Evolutionary conservation across 1,140 invertebrate species (phyloP).

Genomic region (Acarapis woodi): DNA sequence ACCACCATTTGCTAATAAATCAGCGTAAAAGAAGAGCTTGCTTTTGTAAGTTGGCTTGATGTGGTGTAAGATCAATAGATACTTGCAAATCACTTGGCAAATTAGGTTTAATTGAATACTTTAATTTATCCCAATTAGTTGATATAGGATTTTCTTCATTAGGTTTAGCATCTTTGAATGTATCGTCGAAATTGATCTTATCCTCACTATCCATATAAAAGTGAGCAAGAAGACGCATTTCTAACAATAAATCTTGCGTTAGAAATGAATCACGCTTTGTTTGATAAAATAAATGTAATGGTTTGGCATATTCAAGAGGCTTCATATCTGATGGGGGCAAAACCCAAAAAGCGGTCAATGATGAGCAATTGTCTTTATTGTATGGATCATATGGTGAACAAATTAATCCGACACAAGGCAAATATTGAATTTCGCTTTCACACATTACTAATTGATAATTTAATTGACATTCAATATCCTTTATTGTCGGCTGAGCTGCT

Average conservation of each 20-base stretch:
- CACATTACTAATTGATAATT: conserved; percentile 86
- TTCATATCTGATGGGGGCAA: conserved; percentile 67
- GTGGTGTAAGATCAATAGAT: conserved; percentile 5
- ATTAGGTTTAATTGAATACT: conserved; percentile 14
- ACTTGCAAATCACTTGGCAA: conserved; percentile 14
- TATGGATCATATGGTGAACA: conserved; percentile 60
- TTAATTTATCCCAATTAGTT: conserved; percentile 18
- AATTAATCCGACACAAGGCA: conserved; percentile 70
- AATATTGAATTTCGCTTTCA: conserved; percentile 52
- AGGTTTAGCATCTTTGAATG: conserved; percentile 18
- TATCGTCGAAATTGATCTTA: conserved; percentile 39
- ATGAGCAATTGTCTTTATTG: conserved; percentile 18
- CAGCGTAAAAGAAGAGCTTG: conserved; percentile 15
- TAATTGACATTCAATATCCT: conserved; percentile 66
- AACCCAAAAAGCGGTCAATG: conserved; percentile 64
- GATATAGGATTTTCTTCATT: conserved; percentile 13
- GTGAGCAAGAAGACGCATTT: conserved; percentile 54
- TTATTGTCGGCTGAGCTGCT: conserved; percentile 51
- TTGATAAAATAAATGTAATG: conserved; percentile 58
- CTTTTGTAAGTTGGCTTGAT: conserved; percentile 10
- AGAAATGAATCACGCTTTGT: conserved; percentile 49
- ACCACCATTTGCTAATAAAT: conserved; percentile 13
- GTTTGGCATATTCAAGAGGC: conserved; percentile 60
- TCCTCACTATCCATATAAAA: conserved; percentile 51
- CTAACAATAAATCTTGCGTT: conserved; percentile 44